phyloP scores from a whole-genome alignment of 2,888 invertebrate species.

The Boloria euphrosyne region DNA sequence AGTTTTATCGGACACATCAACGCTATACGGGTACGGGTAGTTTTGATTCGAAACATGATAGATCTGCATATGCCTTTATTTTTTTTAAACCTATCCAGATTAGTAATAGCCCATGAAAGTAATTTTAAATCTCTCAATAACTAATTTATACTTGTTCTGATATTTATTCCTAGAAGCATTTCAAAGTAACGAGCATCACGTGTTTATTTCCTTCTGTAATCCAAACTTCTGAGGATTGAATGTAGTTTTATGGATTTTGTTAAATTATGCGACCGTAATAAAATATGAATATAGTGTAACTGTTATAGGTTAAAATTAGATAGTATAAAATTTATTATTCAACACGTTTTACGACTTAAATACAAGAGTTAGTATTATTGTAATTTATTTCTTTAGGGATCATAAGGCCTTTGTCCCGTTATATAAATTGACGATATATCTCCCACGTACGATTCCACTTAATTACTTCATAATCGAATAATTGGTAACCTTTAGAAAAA shows the following conservation, averaged over 20 bases:
- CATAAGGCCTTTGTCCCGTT: too few relatives aligned
- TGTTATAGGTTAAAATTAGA: background rate
- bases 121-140: background rate
- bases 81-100: background rate
- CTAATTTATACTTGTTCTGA: background rate
- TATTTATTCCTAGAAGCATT: background rate
- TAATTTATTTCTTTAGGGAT: too few relatives aligned
- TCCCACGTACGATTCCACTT: too few relatives aligned
- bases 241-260: background rate
- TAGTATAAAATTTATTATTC: conserved; percentile 1
- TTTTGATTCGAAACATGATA: too few relatives aligned
- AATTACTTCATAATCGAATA: too few relatives aligned
- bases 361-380: too few relatives aligned
- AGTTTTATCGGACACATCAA: too few relatives aligned
- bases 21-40: too few relatives aligned
- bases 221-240: background rate
- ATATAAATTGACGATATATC: too few relatives aligned
- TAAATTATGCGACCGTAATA: background rate
- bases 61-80: too few relatives aligned
- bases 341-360: too few relatives aligned
- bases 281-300: conserved; percentile 1
- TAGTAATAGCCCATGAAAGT: background rate
- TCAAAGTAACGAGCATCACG: background rate
- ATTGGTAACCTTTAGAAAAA: too few relatives aligned
- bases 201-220: conserved; percentile 2